A percentile compares a stretch with the other conserved stretches of the same genome.
These are phyloP conservation scores for Myopa testacea DNA, from an alignment of 2,888 invertebrate species.

Conservation along the genomic window DNA sequence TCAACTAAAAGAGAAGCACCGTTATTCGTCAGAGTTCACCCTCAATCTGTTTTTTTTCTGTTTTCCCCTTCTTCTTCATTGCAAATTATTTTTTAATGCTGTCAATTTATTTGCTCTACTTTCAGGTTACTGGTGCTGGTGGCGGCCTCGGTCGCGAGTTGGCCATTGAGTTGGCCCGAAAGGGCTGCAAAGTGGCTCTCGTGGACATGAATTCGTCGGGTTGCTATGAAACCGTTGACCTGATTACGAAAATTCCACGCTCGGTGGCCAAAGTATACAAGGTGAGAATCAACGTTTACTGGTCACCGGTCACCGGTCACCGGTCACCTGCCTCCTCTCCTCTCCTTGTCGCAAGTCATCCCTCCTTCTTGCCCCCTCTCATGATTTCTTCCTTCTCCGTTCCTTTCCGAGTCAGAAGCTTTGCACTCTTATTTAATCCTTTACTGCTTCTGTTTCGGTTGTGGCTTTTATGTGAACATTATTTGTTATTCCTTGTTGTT, in stretches of 20 bases:
- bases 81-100: not conserved
- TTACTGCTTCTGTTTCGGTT: not conserved
- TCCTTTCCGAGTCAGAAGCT: too few relatives aligned
- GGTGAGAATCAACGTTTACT: constrained; percentile 49
- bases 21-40: not conserved
- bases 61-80: not conserved
- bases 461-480: not conserved
- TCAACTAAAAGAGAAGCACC: not conserved
- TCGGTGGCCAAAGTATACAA: constrained; percentile 65
- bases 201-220: constrained; percentile 66
- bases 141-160: constrained; percentile 69
- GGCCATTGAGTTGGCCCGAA: constrained; percentile 64
- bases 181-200: constrained; percentile 68
- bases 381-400: not conserved
- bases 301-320: not conserved
- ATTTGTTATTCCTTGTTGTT: not conserved
- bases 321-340: not conserved
- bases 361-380: not conserved
- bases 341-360: not conserved
- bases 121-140: constrained; percentile 69
- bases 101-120: constrained; percentile 6
- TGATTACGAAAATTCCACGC: constrained; percentile 61
- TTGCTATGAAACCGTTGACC: constrained; percentile 64
- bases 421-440: not conserved
- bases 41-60: not conserved